A percentile compares a stretch with the other conserved stretches of the same genome.
Evolutionary conservation across 2,113 vertebrate genomes (phyloP).

Genomic region (Phodopus roborovskii): DNA sequence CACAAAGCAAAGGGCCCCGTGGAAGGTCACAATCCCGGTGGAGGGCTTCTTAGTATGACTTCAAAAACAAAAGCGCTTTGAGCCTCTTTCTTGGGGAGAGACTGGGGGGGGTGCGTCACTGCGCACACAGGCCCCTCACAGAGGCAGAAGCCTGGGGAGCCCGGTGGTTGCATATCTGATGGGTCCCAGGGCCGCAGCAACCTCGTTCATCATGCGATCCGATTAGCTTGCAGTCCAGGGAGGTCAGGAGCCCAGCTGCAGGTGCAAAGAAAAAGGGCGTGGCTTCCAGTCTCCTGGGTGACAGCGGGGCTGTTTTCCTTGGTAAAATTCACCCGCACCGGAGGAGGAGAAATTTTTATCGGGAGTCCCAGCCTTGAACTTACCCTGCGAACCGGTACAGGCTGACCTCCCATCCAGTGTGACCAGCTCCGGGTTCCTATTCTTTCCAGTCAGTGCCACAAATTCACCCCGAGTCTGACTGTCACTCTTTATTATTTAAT

Average conservation of each 20-base stretch:
- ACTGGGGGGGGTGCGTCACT: too few species aligned
- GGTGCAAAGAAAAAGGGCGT: constrained; percentile 77
- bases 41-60: background rate
- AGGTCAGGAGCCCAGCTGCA: constrained; percentile 79
- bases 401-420: background rate
- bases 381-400: constrained; percentile 62
- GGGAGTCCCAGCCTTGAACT: constrained; percentile 50
- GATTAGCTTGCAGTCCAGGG: constrained; percentile 78
- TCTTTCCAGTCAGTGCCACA: constrained; percentile 55
- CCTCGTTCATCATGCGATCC: constrained; percentile 63
- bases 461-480: constrained; percentile 44
- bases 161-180: background rate
- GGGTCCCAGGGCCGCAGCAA: background rate
- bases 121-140: background rate
- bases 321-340: constrained; percentile 19
- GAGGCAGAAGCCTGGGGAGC: background rate
- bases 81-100: background rate
- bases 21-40: background rate
- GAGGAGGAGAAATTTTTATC: background rate
- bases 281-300: constrained; percentile 70
- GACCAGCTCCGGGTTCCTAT: constrained; percentile 34
- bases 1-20: too few species aligned
- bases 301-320: constrained; percentile 66
- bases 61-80: background rate
- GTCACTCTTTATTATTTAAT: constrained; percentile 73